Evolutionary conservation across 2,113 vertebrate genomes (phyloP).

Genomic region (Speoplatyrhinus poulsoni): DNA sequence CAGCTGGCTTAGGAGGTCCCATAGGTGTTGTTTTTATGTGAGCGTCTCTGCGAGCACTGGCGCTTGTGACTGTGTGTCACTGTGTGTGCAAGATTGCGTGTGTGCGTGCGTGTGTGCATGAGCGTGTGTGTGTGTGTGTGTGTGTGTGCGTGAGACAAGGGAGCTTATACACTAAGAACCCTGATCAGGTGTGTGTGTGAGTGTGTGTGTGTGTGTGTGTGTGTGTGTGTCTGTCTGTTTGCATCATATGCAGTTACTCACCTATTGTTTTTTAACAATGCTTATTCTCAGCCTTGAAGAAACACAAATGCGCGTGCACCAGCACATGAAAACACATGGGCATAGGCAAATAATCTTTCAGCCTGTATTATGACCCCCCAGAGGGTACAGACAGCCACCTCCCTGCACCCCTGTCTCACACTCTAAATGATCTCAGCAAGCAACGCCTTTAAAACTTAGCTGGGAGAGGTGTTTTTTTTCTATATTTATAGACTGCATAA

Average conservation of each 20-base stretch:
- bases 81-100: conserved; percentile 2
- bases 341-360: conserved; percentile 46
- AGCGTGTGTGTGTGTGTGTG: neutral
- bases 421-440: conserved; percentile 63
- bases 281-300: conserved; percentile 50
- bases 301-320: conserved; percentile 37
- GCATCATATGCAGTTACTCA: neutral
- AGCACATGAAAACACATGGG: conserved; percentile 19
- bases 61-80: neutral
- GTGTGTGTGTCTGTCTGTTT: neutral
- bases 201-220: conserved; percentile 2
- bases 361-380: conserved; percentile 52
- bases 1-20: conserved; percentile 67
- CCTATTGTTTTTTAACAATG: conserved; percentile 49
- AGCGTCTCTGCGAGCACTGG: neutral
- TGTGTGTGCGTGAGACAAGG: no score
- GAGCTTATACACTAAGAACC: no score
- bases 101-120: conserved; percentile 15
- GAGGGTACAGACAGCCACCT: conserved; percentile 35
- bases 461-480: conserved; percentile 29
- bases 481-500: conserved; percentile 64
- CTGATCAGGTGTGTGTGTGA: conserved; percentile 2
- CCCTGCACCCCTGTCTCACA: conserved; percentile 59
- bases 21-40: conserved; percentile 38
- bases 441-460: conserved; percentile 51